These are phyloP conservation scores for Orthosia gothica DNA, from an alignment of 2,888 invertebrate genomes.

Conservation along the genomic window DNA sequence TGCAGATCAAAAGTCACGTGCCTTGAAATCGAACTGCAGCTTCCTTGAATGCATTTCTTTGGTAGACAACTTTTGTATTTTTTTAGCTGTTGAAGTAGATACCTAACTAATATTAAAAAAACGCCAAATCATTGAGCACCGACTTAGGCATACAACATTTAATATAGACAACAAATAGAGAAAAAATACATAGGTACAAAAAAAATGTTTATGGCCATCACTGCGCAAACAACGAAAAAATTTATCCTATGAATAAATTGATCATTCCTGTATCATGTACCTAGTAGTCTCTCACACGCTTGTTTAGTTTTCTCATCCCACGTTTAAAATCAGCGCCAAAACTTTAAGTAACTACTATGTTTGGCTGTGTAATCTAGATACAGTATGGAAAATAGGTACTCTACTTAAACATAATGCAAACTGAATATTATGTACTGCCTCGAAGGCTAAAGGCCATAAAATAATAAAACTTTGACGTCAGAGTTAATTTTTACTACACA, in stretches of 20 bases:
- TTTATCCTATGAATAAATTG: too few relatives aligned
- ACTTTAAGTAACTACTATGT: constrained; percentile 9
- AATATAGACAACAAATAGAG: too few relatives aligned
- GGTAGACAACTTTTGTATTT: not conserved
- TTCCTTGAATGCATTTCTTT: not conserved
- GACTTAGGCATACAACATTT: too few relatives aligned
- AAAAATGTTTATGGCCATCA: too few relatives aligned
- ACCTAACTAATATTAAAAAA: too few relatives aligned
- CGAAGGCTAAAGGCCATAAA: not conserved
- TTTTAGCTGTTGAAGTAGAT: too few relatives aligned
- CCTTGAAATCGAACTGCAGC: not conserved
- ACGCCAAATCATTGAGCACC: too few relatives aligned
- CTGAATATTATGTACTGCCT: not conserved
- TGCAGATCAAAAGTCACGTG: not conserved
- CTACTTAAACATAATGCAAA: constrained; percentile 1
- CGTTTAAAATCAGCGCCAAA: constrained; percentile 12
- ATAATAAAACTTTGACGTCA: constrained; percentile 42
- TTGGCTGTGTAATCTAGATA: constrained; percentile 25
- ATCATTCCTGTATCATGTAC: not conserved
- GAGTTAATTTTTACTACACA: constrained; percentile 25
- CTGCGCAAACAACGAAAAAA: too few relatives aligned
- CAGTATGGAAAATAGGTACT: constrained; percentile 24
- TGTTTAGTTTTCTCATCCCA: not conserved
- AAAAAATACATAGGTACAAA: too few relatives aligned
- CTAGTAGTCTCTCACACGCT: too few relatives aligned